phyloP scores from a whole-genome alignment of 2,113 vertebrate genomes.

The Gnathonemus echidnorhynchus region DNA sequence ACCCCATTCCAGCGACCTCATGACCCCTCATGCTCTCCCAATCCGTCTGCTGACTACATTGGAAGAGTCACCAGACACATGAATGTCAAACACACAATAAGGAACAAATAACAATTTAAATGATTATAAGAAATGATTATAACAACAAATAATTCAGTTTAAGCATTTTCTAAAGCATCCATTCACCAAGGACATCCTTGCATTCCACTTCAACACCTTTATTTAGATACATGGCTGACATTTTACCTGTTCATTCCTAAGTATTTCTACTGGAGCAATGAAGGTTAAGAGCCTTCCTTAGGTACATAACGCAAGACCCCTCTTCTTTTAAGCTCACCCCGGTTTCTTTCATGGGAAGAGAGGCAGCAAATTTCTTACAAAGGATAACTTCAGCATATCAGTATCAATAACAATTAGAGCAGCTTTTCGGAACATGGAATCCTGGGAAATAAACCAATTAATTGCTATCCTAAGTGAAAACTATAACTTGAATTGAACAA shows the following conservation, averaged over 20 bases:
- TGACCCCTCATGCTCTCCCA: too few relatives aligned
- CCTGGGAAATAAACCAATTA: conserved; percentile 1
- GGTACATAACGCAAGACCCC: neutral
- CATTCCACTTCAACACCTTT: neutral
- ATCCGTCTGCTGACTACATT: too few relatives aligned
- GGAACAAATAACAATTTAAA: neutral
- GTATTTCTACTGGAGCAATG: neutral
- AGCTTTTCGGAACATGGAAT: neutral
- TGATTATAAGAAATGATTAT: neutral
- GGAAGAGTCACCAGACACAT: too few relatives aligned
- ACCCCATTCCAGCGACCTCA: too few relatives aligned
- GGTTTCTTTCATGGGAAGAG: neutral
- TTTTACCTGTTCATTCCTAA: neutral
- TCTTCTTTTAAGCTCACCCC: neutral
- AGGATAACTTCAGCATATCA: neutral
- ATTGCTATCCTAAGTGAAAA: neutral
- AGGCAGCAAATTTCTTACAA: neutral
- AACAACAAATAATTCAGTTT: neutral
- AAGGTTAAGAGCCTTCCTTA: neutral
- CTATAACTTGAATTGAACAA: neutral
- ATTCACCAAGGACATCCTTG: neutral
- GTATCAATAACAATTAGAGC: neutral
- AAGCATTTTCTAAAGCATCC: neutral
- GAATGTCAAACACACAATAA: neutral
- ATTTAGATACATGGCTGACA: neutral